Conservation (phyloP, 2,113 vertebrate genomes). For the Hemiprocne comata region DNA sequence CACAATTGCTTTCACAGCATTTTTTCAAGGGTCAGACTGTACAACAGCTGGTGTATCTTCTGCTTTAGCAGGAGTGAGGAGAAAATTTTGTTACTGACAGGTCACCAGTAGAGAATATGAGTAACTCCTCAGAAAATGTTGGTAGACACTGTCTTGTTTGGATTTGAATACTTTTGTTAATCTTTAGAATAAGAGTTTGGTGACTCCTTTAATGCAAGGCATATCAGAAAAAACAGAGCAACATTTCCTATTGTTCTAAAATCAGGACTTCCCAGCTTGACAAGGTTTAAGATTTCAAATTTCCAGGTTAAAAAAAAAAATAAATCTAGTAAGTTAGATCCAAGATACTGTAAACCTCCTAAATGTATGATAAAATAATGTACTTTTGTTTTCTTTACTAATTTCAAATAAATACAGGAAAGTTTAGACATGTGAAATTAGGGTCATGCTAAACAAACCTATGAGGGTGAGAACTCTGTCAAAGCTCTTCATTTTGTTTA, state of each 20-base stretch:
- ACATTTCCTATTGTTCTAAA: background rate
- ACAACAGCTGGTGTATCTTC: background rate
- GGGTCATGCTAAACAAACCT: background rate
- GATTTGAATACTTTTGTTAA: background rate
- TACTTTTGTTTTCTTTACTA: background rate
- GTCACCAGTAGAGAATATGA: background rate
- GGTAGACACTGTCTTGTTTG: background rate
- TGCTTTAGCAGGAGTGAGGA: background rate
- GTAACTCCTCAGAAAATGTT: background rate
- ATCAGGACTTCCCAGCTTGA: background rate
- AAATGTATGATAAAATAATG: background rate
- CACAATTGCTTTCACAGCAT: background rate
- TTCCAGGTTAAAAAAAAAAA: background rate
- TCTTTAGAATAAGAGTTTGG: background rate
- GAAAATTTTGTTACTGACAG: background rate
- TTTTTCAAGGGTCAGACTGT: background rate
- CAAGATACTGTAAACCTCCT: background rate
- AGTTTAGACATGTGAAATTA: background rate
- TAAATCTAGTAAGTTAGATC: background rate
- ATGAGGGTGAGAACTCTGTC: background rate
- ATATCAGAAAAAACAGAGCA: background rate
- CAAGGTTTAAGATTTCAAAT: background rate
- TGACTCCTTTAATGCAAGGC: background rate
- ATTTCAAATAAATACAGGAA: background rate
- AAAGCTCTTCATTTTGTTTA: background rate